phyloP scores from a whole-genome alignment of 2,113 vertebrate species.

The Amphilophus citrinellus region DNA sequence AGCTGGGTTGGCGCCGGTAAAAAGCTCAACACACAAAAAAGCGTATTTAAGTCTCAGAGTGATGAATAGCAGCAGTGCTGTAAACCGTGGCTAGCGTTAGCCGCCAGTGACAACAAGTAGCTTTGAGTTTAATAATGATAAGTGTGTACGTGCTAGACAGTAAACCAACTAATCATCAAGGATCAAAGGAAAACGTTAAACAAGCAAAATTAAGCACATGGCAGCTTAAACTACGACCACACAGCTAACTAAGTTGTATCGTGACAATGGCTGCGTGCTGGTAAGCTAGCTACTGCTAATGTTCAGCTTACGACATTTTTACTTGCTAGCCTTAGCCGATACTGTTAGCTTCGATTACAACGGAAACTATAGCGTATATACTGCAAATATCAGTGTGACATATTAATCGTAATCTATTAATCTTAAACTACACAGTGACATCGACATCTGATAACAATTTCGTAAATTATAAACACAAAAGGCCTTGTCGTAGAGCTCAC shows the following conservation, averaged over 20 bases:
- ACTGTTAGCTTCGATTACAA: neutral
- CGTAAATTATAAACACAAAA: neutral
- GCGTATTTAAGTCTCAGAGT: neutral
- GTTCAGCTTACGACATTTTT: neutral
- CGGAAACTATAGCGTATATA: neutral
- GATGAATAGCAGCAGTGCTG: neutral
- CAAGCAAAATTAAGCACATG: fast-evolving
- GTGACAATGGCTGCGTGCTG: neutral
- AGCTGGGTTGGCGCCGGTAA: constrained; percentile 96
- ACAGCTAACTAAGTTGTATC: neutral
- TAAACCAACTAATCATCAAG: neutral
- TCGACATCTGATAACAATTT: fast-evolving
- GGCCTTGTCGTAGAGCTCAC: constrained; percentile 68
- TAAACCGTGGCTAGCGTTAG: constrained; percentile 3
- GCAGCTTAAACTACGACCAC: fast-evolving
- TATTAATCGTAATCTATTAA: fast-evolving
- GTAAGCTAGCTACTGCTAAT: constrained; percentile 37
- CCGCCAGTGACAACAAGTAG: neutral
- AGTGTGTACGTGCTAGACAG: fast-evolving
- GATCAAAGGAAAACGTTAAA: fast-evolving
- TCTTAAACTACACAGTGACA: fast-evolving
- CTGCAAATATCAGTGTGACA: fast-evolving
- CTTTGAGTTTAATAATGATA: too few relatives aligned
- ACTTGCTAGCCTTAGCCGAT: constrained; percentile 22
- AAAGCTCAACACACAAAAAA: constrained; percentile 81